Evolutionary conservation across 2,113 vertebrate genomes (phyloP).

Genomic region (Grantiella picta): DNA sequence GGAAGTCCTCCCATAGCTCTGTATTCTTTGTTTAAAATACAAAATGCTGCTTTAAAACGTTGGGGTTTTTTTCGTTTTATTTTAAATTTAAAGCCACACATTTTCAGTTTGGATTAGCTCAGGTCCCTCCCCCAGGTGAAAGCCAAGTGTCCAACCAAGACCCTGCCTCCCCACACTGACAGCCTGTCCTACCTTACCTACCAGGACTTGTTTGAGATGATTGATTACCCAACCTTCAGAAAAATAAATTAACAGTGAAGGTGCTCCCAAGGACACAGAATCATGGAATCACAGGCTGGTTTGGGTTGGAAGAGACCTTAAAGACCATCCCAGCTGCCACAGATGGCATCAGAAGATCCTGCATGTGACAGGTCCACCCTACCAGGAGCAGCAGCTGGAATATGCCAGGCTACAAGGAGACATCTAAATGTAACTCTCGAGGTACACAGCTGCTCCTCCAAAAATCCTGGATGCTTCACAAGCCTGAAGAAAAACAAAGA

Average conservation of each 20-base stretch:
- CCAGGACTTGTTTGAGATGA: not conserved
- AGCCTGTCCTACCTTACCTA: not conserved
- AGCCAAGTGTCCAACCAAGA: not conserved
- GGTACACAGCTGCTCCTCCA: not conserved
- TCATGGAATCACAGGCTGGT: not conserved
- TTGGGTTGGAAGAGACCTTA: not conserved
- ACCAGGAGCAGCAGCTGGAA: not conserved
- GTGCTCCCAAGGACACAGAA: fast-evolving
- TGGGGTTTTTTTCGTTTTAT: too few relatives aligned
- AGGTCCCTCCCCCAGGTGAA: not conserved
- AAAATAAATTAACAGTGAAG: not conserved
- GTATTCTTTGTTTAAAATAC: not conserved
- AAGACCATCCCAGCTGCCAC: not conserved
- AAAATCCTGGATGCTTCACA: not conserved
- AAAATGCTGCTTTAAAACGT: not conserved
- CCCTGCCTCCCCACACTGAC: not conserved
- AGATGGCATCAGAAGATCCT: not conserved
- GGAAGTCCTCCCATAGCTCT: not conserved
- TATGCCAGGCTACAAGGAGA: not conserved
- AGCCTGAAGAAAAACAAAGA: not conserved
- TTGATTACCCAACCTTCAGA: not conserved
- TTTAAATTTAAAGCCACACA: not conserved
- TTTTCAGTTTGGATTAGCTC: not conserved
- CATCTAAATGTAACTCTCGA: not conserved
- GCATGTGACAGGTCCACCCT: not conserved